Evolutionary conservation across 2,888 invertebrate species (phyloP).

Genomic region (Plebejus melissa): DNA sequence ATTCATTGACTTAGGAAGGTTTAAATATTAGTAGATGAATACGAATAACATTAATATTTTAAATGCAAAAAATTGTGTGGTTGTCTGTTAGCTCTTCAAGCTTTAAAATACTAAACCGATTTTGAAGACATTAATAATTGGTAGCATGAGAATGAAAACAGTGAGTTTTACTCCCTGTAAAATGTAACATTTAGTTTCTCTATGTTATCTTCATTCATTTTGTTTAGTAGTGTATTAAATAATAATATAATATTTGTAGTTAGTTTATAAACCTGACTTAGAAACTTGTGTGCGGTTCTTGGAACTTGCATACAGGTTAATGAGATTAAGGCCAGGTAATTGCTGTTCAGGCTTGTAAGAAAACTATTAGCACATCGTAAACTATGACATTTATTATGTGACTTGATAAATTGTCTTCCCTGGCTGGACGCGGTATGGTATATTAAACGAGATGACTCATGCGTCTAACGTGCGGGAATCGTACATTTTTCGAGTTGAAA

Average conservation of each 20-base stretch:
- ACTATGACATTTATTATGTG: slow-evolving; percentile 1
- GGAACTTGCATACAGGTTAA: slow-evolving; percentile 12
- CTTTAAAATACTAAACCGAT: neutral
- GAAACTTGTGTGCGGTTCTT: neutral
- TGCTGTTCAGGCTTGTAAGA: neutral
- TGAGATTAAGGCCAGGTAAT: neutral
- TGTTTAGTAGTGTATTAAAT: too few relatives aligned
- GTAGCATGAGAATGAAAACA: neutral
- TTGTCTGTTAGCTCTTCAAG: neutral
- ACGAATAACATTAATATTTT: too few relatives aligned
- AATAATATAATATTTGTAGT: neutral
- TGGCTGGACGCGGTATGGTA: neutral
- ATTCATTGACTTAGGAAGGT: too few relatives aligned
- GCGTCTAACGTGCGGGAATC: too few relatives aligned
- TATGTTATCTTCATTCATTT: too few relatives aligned
- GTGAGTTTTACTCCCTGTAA: too few relatives aligned
- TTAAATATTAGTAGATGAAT: too few relatives aligned
- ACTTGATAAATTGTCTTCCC: neutral
- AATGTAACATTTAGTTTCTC: too few relatives aligned
- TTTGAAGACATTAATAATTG: neutral
- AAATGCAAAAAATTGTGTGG: too few relatives aligned
- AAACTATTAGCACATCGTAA: slow-evolving; percentile 10
- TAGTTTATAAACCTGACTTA: neutral
- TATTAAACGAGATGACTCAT: neutral
- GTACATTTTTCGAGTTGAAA: too few relatives aligned